A percentile compares a stretch with the other conserved stretches of the same genome.
phyloP scores from a whole-genome alignment of 23 tunicate genomes.

The Halocynthia roretzi region DNA sequence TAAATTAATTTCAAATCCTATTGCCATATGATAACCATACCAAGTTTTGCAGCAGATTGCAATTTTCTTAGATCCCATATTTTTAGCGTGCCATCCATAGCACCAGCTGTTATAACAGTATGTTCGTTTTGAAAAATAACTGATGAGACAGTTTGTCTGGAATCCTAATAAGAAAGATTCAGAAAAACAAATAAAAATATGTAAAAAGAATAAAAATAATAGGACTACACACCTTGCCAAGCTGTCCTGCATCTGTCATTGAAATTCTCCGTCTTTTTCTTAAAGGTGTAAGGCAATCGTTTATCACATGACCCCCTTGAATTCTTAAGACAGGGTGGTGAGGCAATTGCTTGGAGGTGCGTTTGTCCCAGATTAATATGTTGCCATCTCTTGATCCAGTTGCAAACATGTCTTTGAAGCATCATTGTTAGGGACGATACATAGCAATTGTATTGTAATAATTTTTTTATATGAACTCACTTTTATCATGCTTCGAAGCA shows the following conservation, averaged over 20 bases:
- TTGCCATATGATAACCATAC: no score
- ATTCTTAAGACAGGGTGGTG: slow-evolving; percentile 29
- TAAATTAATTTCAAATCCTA: no score
- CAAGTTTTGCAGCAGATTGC: not conserved
- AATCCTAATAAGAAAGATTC: slow-evolving; percentile 44
- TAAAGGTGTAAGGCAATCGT: slow-evolving; percentile 56
- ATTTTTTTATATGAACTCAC: slow-evolving; percentile 7
- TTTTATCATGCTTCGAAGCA: slow-evolving; percentile 35
- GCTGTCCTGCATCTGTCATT: slow-evolving; percentile 17
- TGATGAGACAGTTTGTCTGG: slow-evolving; percentile 71
- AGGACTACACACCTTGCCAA: slow-evolving; percentile 11
- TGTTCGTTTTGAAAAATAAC: slow-evolving; percentile 51
- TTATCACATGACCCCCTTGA: slow-evolving; percentile 64
- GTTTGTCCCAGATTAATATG: slow-evolving; percentile 64
- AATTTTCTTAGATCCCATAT: slow-evolving; percentile 84
- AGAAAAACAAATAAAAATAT: not conserved
- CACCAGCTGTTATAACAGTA: slow-evolving; percentile 63
- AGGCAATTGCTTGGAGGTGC: not conserved
- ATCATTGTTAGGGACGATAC: not conserved
- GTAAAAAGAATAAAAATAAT: not conserved
- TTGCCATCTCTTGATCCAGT: slow-evolving; percentile 92
- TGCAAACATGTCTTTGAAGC: slow-evolving; percentile 47
- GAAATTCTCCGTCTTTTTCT: slow-evolving; percentile 37
- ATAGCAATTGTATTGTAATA: not conserved
- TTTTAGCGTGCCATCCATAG: slow-evolving; percentile 78